Base-by-base conservation (phyloP, 1,140 invertebrate genomes). In the Drosophila albomicans region DNA sequence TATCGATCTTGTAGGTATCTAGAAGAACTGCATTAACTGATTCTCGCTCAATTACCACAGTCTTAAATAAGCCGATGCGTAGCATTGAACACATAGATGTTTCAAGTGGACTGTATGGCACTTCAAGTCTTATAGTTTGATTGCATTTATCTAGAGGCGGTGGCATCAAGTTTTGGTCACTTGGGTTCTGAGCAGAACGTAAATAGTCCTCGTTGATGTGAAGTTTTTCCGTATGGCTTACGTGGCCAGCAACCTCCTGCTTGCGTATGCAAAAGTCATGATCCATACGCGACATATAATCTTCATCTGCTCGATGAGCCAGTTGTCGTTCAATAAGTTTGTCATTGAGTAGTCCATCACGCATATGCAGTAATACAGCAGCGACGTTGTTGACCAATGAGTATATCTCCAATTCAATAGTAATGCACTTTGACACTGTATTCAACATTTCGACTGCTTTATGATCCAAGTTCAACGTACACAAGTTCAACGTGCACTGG, bases 341-440 rank as follows among this genome's bases (percentile, higher is more conserved):
- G 1, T 95, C 86, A 90, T 97, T 97, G 0, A 97, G 90, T 0
- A 93, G 76, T 25, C 91, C 69, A 1, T 92, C 91, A 1, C 46
- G 51, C 13, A 90, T 81, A 25, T 93, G 93, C 10, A 95, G 85
- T 0, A 96, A 57, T 65, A 98, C 86, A 8, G 95, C 92, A 0
- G 97, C 94, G 1, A 97, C 93, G 35, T 95, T 94, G 57, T 96
- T 93, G 0, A 97, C 95, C 15, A 98, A 95, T 0, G 97, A 98
- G 92, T 96, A 98, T 3, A 98, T 93, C 61, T 92, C 82, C 8
- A 91, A n/a, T 61, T 51, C 89, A 68, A 73, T 70, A 58, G 32
- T 43, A 20, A 78, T 32, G 77, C 81, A 45, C 10, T 63, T 25
- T 11, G 91, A 84, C 48, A 94, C 71, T 0, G 91, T 79, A 0